phyloP scores from a whole-genome alignment of 2,888 invertebrate genomes.

The Phortica okadai region DNA sequence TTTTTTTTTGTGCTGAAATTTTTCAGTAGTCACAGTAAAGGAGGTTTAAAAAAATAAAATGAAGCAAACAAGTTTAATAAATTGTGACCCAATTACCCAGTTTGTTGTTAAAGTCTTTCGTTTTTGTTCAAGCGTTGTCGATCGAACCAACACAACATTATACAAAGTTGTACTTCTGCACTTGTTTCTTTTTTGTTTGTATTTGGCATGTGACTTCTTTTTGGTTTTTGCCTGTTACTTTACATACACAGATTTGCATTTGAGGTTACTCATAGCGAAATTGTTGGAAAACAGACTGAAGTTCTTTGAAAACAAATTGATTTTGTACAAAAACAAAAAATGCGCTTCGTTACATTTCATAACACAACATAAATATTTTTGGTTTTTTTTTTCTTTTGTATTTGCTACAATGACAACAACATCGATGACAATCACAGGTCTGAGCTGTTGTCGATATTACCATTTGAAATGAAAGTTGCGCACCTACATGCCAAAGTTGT shows the following conservation, averaged over 20 bases:
- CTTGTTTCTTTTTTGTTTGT: background rate
- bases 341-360: conserved; percentile 1
- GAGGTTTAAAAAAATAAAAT: conserved; percentile 12
- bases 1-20: background rate
- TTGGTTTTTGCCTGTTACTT: background rate
- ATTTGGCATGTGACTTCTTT: background rate
- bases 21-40: conserved; percentile 33
- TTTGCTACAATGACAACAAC: background rate
- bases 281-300: background rate
- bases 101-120: conserved; percentile 33
- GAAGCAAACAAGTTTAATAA: conserved; percentile 73
- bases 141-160: background rate
- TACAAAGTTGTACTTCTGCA: background rate
- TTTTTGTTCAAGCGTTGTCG: background rate
- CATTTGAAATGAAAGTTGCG: conserved; percentile 75
- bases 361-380: background rate
- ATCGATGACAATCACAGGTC: background rate
- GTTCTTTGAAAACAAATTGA: background rate
- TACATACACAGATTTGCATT: background rate
- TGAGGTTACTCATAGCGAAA: background rate
- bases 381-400: background rate
- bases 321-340: background rate
- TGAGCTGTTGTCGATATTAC: conserved; percentile 44
- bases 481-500: conserved; percentile 65
- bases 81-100: conserved; percentile 75